Conservation (phyloP, 2,113 vertebrate species). For the Paramisgurnus dabryanus region DNA sequence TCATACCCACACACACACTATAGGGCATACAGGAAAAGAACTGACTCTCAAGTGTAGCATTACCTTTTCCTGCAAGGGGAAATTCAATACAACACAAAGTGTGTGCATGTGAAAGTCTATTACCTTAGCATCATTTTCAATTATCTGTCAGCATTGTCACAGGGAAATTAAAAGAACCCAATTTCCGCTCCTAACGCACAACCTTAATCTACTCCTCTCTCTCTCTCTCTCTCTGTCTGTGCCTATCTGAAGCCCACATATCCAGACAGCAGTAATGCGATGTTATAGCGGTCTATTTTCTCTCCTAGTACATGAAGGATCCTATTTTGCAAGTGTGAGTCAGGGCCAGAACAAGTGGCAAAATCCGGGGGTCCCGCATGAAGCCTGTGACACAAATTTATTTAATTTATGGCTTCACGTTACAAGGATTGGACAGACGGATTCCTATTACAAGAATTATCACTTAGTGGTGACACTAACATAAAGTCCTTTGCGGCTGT, state of each 20-base stretch:
- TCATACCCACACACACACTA: neutral
- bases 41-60: neutral
- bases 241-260: neutral
- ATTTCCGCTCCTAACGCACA: constrained; percentile 6
- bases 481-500: neutral
- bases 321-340: constrained; percentile 18
- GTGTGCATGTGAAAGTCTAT: constrained; percentile 14
- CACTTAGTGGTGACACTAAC: neutral
- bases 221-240: too few species aligned
- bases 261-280: constrained; percentile 12
- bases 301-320: neutral
- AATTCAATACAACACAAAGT: neutral
- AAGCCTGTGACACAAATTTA: constrained; percentile 9
- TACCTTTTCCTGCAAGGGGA: neutral
- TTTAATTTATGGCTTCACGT: neutral
- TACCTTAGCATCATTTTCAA: constrained; percentile 32
- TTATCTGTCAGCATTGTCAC: constrained; percentile 38
- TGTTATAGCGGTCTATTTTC: constrained; percentile 1
- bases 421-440: neutral
- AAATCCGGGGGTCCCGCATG: neutral
- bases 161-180: constrained; percentile 36
- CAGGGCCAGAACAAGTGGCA: neutral
- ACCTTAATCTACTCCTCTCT: constrained; percentile 12
- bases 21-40: neutral
- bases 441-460: constrained; percentile 1